A percentile compares a stretch with the other conserved stretches of the same genome.
phyloP scores from a whole-genome alignment of 2,797 vertebrate genomes.

The Chanos chanos region DNA sequence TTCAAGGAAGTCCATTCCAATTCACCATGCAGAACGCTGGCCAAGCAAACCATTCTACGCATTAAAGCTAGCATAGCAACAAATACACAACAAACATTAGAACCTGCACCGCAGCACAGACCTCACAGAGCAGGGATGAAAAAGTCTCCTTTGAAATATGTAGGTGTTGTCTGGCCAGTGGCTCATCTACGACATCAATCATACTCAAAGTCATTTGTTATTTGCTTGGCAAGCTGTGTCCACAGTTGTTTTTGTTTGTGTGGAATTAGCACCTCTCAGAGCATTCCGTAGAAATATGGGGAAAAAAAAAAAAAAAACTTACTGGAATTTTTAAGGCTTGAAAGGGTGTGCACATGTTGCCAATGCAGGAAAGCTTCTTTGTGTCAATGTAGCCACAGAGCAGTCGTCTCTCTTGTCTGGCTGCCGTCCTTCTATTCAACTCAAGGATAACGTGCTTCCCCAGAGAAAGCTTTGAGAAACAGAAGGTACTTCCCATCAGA shows the following conservation, averaged over 20 bases:
- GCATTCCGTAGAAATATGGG: background rate
- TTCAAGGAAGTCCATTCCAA: background rate
- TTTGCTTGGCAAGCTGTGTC: constrained; percentile 14
- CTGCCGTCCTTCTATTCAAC: constrained; percentile 16
- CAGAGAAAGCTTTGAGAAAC: constrained; percentile 12
- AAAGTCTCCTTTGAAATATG: too few species aligned
- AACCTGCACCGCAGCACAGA: background rate
- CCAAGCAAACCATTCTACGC: constrained; percentile 4
- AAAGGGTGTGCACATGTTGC: constrained; percentile 45
- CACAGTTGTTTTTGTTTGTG: background rate
- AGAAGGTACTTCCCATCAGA: background rate
- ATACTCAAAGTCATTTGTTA: constrained; percentile 16
- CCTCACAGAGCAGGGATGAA: background rate
- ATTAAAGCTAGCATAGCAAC: constrained; percentile 20
- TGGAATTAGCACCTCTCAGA: background rate
- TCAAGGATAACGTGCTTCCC: constrained; percentile 39
- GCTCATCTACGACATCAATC: too few species aligned
- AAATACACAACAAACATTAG: constrained; percentile 18
- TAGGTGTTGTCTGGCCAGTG: background rate
- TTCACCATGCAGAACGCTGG: background rate
- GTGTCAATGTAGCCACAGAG: constrained; percentile 37
- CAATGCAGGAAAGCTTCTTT: constrained; percentile 32
- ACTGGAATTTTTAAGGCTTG: constrained; percentile 39
- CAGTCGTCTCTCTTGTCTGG: constrained; percentile 28
- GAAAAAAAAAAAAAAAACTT: constrained; percentile 26